Base-by-base conservation (phyloP, 2,113 vertebrate genomes). In the Psettodes erumei region DNA sequence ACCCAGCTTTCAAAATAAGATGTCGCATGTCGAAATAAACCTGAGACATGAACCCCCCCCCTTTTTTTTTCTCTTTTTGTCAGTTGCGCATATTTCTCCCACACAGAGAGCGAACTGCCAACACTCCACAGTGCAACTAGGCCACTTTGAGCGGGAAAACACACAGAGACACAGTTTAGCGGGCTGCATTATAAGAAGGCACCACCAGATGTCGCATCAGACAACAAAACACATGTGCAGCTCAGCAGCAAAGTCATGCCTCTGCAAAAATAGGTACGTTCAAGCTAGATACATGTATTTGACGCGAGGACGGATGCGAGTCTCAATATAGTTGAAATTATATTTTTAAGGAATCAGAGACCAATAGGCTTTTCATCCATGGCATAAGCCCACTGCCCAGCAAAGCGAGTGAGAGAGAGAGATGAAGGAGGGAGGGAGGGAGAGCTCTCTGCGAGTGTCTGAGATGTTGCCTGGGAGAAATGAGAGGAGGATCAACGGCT, bases 151-250 rank as follows among this genome's bases (percentile, higher is more conserved):
- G 87, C 82, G 83, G 87, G 83, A 91, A 91, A 82, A 50, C 30
- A 23, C 40, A 12, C 16, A 42, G 15, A 21, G 8, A n/a, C n/a
- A n/a, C 55, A 55, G 33, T 28, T 5, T 12, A 12, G 7, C 4
- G 4, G 30, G 47, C 40, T 86, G 86, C 67, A 81, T 33, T 91
- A 69, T 51, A 28, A 4, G 1, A 25, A 51, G 19, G 2, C 2
- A 78, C 88, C 93, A 90, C 70, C 75, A 89, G 93, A 72, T 80
- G 91, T 85, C 91, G 23, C 82, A 30, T 65, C 43, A 85, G 75
- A 91, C 87, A 90, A 79, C 71, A 74, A 73, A 68, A 83, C n/a
- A 74, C 33, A 33, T 21, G 28, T 3, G 5, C 18, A 48, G 4
- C 6, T 4, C 70, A 70, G 19, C 35, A 21, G 38, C 5, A 55